phyloP scores from a whole-genome alignment of 1,140 invertebrate genomes.

The Drosophila repletoides region DNA sequence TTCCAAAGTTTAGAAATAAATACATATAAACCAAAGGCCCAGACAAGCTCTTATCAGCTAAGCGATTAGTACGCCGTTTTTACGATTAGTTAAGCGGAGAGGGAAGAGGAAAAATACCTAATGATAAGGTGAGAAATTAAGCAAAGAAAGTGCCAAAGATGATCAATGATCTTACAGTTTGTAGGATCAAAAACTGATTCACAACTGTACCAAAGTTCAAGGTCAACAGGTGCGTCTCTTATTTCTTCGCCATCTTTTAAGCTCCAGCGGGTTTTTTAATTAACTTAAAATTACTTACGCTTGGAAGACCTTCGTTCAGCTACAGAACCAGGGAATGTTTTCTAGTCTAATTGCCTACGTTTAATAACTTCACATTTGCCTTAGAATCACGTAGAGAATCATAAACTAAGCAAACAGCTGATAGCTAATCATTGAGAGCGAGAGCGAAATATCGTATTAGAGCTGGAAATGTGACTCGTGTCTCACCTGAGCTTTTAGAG shows the following conservation, averaged over 20 bases:
- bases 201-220: slow-evolving; percentile 50
- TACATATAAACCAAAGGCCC: neutral
- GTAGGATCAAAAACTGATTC: neutral
- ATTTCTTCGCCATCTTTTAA: neutral
- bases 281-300: slow-evolving; percentile 18
- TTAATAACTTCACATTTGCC: neutral
- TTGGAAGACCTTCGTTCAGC: neutral
- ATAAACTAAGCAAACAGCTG: slow-evolving; percentile 38
- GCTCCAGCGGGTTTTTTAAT: no score
- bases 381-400: slow-evolving; percentile 3
- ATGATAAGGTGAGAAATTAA: slow-evolving; percentile 16
- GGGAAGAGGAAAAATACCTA: neutral
- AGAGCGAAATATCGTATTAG: slow-evolving; percentile 1
- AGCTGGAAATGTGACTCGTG: neutral
- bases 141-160: neutral
- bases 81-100: slow-evolving; percentile 51
- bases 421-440: slow-evolving; percentile 19
- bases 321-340: neutral
- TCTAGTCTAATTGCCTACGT: neutral
- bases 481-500: no score
- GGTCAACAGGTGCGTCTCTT: slow-evolving; percentile 28
- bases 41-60: slow-evolving; percentile 43
- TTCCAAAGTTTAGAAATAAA: slow-evolving; percentile 77
- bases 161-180: neutral
- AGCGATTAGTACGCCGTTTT: slow-evolving; percentile 39